A percentile compares a stretch with the other conserved stretches of the same genome.
Conservation (phyloP, 2,113 vertebrate species). For the Dipodomys spectabilis region DNA sequence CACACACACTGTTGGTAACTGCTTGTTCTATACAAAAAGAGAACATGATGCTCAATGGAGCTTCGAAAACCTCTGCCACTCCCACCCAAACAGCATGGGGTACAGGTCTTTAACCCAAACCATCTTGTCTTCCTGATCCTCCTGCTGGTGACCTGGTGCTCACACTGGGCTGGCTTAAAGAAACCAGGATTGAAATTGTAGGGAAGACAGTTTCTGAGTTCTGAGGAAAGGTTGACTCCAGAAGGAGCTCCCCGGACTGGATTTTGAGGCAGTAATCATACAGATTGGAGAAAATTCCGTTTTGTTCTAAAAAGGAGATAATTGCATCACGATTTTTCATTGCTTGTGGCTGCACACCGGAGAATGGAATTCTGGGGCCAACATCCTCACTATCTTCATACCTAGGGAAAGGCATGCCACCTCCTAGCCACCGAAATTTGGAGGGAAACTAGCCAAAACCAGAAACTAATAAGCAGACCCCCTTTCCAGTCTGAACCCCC, state of each 20-base stretch:
- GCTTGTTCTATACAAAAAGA: not conserved
- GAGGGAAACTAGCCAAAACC: not conserved
- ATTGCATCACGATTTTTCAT: not conserved
- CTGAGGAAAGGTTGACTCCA: not conserved
- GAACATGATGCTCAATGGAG: not conserved
- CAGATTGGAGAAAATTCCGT: not conserved
- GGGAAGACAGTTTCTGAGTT: not conserved
- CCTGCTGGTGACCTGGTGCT: not conserved
- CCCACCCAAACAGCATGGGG: not conserved
- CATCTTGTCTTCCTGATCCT: not conserved
- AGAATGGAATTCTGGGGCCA: not conserved
- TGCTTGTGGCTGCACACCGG: not conserved
- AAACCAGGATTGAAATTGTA: not conserved
- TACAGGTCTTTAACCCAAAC: not conserved
- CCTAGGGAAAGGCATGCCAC: not conserved
- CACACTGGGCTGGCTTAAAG: not conserved
- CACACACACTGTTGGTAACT: not conserved
- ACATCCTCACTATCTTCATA: not conserved
- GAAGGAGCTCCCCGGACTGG: not conserved
- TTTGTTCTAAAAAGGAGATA: not conserved
- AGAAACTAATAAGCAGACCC: not conserved
- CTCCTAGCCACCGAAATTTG: not conserved
- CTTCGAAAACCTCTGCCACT: not conserved
- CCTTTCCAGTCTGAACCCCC: accelerated
- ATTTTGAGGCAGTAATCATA: not conserved